Conservation (phyloP, 2,797 vertebrate genomes). For the Triplophysa yarkandensis region DNA sequence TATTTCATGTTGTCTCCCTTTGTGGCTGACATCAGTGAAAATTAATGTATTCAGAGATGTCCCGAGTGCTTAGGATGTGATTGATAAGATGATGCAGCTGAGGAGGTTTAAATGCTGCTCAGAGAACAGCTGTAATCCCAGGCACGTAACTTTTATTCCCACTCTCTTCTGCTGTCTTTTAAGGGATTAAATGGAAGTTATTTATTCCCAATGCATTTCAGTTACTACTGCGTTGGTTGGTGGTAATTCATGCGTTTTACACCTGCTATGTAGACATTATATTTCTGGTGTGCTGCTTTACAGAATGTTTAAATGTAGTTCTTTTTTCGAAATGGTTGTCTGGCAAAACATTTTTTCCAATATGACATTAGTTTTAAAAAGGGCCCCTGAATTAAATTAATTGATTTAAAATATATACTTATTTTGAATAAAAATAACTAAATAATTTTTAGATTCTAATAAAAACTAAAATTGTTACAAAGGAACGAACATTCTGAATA, state of each 20-base stretch:
- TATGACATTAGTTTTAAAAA: too few species aligned
- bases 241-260: not conserved
- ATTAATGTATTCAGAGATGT: constrained; percentile 49
- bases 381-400: too few species aligned
- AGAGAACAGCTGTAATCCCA: constrained; percentile 49
- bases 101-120: constrained; percentile 45
- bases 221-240: constrained; percentile 2
- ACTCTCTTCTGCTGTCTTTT: constrained; percentile 27
- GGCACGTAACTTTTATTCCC: constrained; percentile 37
- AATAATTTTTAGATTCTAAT: too few species aligned
- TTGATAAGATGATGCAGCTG: constrained; percentile 50
- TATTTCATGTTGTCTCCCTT: constrained; percentile 44
- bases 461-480: too few species aligned
- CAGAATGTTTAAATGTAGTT: not conserved
- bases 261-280: not conserved
- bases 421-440: too few species aligned
- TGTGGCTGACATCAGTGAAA: constrained; percentile 45
- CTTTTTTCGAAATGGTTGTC: not conserved
- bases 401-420: too few species aligned
- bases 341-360: too few species aligned
- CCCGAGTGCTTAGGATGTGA: constrained; percentile 41
- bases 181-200: constrained; percentile 28
- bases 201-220: constrained; percentile 35
- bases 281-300: not conserved
- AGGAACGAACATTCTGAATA: too few species aligned